Conservation (phyloP, 2,888 invertebrate genomes). For the Sisyra terminalis region DNA sequence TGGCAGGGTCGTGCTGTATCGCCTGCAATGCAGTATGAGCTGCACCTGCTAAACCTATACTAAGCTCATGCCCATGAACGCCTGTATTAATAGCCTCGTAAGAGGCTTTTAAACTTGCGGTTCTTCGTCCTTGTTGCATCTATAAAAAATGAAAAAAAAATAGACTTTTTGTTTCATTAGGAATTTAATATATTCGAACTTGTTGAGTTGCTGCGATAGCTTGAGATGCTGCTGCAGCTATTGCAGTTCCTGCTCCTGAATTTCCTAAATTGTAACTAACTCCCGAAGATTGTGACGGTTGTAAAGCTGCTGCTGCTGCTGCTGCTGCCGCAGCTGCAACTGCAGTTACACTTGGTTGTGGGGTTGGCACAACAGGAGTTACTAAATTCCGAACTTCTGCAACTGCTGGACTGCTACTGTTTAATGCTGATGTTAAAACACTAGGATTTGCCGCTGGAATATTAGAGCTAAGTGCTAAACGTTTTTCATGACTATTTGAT, state of each 20-base stretch:
- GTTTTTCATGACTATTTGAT: constrained; percentile 30
- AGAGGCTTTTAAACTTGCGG: constrained; percentile 86
- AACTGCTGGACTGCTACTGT: neutral
- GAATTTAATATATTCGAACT: constrained; percentile 26
- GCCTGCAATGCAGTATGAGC: constrained; percentile 57
- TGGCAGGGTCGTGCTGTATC: constrained; percentile 37
- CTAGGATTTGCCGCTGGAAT: constrained; percentile 1
- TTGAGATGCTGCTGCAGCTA: constrained; percentile 88
- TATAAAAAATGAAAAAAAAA: constrained; percentile 25
- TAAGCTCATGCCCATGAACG: constrained; percentile 41
- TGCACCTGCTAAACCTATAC: constrained; percentile 52
- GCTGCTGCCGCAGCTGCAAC: constrained; percentile 10
- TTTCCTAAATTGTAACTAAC: constrained; percentile 58
- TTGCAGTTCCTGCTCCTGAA: constrained; percentile 74
- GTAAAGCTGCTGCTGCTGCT: constrained; percentile 9
- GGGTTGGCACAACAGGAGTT: constrained; percentile 13
- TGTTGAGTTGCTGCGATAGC: constrained; percentile 93
- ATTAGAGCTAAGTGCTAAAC: constrained; percentile 21
- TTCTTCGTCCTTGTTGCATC: constrained; percentile 88
- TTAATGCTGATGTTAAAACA: neutral
- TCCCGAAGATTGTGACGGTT: constrained; percentile 25
- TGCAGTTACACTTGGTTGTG: constrained; percentile 12
- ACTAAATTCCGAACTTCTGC: constrained; percentile 1
- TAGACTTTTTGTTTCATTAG: no score
- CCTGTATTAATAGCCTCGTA: constrained; percentile 75